phyloP scores from a whole-genome alignment of 2,113 vertebrate species.

The Sciurus niger region DNA sequence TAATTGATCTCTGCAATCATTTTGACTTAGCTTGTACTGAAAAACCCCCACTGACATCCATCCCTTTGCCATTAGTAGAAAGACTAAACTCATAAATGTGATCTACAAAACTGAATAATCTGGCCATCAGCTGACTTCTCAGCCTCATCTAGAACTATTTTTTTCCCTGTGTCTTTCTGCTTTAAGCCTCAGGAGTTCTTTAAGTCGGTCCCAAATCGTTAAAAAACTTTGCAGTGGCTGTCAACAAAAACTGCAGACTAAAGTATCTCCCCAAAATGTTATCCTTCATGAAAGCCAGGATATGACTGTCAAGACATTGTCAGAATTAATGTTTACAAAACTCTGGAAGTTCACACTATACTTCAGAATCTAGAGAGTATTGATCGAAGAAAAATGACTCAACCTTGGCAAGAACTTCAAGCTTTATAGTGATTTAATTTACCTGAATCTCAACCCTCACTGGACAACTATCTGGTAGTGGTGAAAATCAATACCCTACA shows the following conservation, averaged over 20 bases:
- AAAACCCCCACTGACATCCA: not conserved
- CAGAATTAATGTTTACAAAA: not conserved
- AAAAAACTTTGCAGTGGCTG: not conserved
- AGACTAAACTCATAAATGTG: not conserved
- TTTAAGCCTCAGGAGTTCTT: not conserved
- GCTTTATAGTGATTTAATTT: not conserved
- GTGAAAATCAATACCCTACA: not conserved
- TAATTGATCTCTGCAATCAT: not conserved
- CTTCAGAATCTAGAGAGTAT: not conserved
- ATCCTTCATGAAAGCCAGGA: not conserved
- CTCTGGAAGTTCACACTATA: not conserved
- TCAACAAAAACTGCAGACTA: not conserved
- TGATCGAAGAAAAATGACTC: not conserved
- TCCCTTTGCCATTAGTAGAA: not conserved
- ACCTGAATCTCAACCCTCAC: fast-evolving
- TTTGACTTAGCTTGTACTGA: not conserved
- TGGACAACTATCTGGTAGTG: not conserved
- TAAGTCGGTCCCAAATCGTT: not conserved
- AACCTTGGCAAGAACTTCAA: not conserved
- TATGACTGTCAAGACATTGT: not conserved
- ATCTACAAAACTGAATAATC: not conserved
- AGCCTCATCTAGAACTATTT: not conserved
- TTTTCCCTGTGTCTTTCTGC: not conserved
- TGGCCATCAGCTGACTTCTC: not conserved
- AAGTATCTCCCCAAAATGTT: not conserved